phyloP scores from a whole-genome alignment of 1,140 invertebrate genomes.

The Mesaphorura yosii region DNA sequence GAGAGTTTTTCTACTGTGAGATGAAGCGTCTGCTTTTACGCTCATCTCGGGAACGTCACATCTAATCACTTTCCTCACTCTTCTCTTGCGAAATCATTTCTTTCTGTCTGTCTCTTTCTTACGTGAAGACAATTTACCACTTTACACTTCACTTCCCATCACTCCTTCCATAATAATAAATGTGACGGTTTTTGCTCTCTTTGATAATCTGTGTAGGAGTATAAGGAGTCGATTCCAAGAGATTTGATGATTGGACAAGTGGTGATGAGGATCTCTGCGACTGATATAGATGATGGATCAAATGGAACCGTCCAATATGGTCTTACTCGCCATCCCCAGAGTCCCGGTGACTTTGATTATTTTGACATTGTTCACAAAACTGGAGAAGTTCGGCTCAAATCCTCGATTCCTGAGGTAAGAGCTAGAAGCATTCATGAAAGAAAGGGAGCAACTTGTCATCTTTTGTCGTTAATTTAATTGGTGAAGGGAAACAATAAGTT shows the following conservation, averaged over 20 bases:
- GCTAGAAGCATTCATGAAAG: neutral
- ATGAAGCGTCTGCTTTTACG: no score
- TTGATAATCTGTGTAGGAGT: conserved; percentile 46
- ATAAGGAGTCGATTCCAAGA: conserved; percentile 60
- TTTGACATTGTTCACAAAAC: conserved; percentile 64
- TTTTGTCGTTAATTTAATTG: no score
- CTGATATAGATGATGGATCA: conserved; percentile 73
- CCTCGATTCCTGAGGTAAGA: conserved; percentile 45
- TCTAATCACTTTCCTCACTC: no score
- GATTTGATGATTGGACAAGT: conserved; percentile 54
- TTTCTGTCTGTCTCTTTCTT: no score
- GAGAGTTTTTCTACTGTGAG: no score
- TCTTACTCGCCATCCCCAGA: conserved; percentile 42
- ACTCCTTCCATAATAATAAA: no score
- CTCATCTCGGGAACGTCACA: no score
- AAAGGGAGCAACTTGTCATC: neutral
- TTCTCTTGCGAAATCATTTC: no score
- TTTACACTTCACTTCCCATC: no score
- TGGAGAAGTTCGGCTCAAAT: conserved; percentile 63
- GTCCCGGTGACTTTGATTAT: conserved; percentile 47
- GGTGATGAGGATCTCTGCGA: conserved; percentile 76
- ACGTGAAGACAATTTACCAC: no score
- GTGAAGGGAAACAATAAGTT: neutral
- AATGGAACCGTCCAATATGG: conserved; percentile 62
- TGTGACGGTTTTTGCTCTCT: conserved; percentile 3